Evolutionary conservation across 2,797 vertebrate species (phyloP).

Genomic region (Notolabrus celidotus): DNA sequence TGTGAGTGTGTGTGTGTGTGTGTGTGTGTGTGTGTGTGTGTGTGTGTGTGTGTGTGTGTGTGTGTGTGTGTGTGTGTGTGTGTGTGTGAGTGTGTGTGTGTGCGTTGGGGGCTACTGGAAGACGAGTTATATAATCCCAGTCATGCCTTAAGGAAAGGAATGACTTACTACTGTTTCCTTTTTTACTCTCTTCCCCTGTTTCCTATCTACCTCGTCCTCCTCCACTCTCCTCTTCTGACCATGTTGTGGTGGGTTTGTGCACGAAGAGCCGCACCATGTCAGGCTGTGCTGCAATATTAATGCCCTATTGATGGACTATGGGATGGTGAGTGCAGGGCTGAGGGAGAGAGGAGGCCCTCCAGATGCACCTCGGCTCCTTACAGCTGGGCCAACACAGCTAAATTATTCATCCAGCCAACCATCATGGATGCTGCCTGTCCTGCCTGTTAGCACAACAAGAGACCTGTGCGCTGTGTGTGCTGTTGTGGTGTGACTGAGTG

Average conservation of each 20-base stretch:
- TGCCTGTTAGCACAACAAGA: slow-evolving; percentile 59
- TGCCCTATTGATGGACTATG: slow-evolving; percentile 85
- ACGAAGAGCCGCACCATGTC: slow-evolving; percentile 67
- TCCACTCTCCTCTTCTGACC: slow-evolving; percentile 36
- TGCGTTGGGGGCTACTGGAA: slow-evolving; percentile 37
- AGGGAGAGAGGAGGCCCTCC: slow-evolving; percentile 74
- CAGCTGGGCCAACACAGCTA: slow-evolving; percentile 78
- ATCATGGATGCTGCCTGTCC: slow-evolving; percentile 66
- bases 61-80: not conserved
- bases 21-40: not conserved
- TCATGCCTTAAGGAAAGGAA: slow-evolving; percentile 48
- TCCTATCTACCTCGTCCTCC: slow-evolving; percentile 7
- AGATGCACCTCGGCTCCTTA: slow-evolving; percentile 81
- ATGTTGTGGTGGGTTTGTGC: slow-evolving; percentile 67
- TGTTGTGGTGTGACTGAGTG: slow-evolving; percentile 34
- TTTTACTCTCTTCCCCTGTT: slow-evolving; percentile 2
- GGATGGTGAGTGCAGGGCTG: slow-evolving; percentile 78
- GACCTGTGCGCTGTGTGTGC: slow-evolving; percentile 52
- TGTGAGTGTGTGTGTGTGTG: not conserved
- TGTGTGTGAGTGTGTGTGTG: too few species aligned
- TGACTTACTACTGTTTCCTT: slow-evolving; percentile 53
- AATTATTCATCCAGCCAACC: slow-evolving; percentile 84
- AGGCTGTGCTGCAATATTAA: slow-evolving; percentile 84
- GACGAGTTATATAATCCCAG: slow-evolving; percentile 64
- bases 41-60: not conserved